Conservation (phyloP, 2,797 vertebrate genomes). For the Pseudochaenichthys georgianus region DNA sequence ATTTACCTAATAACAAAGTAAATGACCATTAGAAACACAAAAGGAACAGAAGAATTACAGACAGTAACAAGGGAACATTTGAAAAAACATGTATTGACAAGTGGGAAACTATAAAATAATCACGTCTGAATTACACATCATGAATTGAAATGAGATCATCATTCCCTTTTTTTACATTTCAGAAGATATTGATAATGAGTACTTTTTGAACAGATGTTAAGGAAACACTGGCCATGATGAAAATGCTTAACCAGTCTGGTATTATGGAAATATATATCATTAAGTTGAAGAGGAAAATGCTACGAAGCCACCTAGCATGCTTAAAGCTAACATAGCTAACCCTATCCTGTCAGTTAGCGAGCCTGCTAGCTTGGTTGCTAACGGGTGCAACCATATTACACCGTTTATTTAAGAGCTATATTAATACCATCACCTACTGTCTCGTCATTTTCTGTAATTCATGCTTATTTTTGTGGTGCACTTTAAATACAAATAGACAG, state of each 20-base stretch:
- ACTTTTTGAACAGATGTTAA: too few species aligned
- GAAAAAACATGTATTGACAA: background rate
- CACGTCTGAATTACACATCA: too few species aligned
- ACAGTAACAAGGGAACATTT: background rate
- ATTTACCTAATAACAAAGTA: background rate
- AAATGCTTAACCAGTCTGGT: too few species aligned
- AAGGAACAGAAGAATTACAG: background rate
- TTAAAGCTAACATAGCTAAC: background rate
- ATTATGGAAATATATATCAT: too few species aligned
- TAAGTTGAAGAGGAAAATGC: background rate
- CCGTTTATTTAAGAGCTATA: background rate
- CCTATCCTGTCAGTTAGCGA: background rate
- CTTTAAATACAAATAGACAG: background rate
- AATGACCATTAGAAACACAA: background rate
- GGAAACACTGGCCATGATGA: too few species aligned
- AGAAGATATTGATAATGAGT: too few species aligned
- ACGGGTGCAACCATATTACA: background rate
- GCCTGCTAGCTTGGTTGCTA: conserved; percentile 6
- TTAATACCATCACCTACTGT: background rate
- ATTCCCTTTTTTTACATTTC: too few species aligned
- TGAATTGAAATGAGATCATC: too few species aligned
- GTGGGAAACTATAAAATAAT: too few species aligned
- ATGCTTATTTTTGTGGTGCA: too few species aligned
- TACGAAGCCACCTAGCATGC: background rate
- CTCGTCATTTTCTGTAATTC: too few species aligned